Evolutionary conservation across 2,888 invertebrate species (phyloP), one percentile per base, ranked within the genome.

Genomic region (Hydrotaea diabolus): DNA sequence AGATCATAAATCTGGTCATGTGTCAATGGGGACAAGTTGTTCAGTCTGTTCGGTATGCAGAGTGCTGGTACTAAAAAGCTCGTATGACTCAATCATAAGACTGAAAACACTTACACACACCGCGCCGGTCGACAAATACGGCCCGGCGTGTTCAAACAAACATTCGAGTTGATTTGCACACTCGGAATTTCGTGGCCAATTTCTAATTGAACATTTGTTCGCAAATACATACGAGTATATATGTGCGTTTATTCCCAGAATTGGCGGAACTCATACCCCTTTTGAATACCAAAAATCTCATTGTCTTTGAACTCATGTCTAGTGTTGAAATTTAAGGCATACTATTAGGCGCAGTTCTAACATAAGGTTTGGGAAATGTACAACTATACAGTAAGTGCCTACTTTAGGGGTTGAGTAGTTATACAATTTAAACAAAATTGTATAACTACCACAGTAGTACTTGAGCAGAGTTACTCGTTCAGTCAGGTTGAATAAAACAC

Each of bases 21-120:
- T 80, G 82, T 75, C 82, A 82, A 46, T 77, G 15, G 19, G 71
- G 82, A 85, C 82, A 76, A 82, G 85, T 85, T 81, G 69, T 49
- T 76, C 39, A 36, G 15, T 53, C 82, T 81, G 69, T 49, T 76
- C 39, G 46, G 15, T 53, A 17, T 78, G 57, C 39, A 3, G 39
- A 13, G 39, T 39, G 13, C 17, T 66, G 59, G 7, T n/a, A 39
- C 4, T 2, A 31, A 4, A 1, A 26, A 15, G 43, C n/a, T n/a
- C n/a, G n/a, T 46, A 23, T 69, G 69, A 69, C 46, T 69, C 46
- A 69, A 69, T 13, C 26, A 59, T 4, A 23, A 21, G 17, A 26
- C 23, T n/a, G n/a, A 15, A 59, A 23, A 26, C 26, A 31, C 2
- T 4, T 8, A 59, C 59, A 23, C 26, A 55, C 59, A 21, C 19